Evolutionary conservation across 1,140 invertebrate genomes (phyloP).

Genomic region (Drosophila ficusphila): DNA sequence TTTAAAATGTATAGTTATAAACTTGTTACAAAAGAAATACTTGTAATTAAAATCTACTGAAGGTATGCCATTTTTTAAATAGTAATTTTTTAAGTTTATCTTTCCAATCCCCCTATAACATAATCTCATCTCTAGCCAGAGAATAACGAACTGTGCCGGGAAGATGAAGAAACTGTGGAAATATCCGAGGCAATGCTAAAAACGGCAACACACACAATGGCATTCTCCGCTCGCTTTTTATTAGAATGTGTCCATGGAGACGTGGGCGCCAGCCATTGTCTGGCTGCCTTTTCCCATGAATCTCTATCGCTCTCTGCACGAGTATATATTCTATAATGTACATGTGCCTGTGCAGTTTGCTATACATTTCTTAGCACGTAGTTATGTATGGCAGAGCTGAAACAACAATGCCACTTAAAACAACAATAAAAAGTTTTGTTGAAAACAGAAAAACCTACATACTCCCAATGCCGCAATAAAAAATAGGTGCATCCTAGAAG

Average conservation of each 20-base stretch:
- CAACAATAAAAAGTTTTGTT: conserved; percentile 73
- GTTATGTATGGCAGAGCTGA: conserved; percentile 63
- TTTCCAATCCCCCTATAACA: neutral
- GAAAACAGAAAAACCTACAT: conserved; percentile 41
- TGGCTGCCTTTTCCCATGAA: conserved; percentile 44
- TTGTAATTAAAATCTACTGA: too few species aligned
- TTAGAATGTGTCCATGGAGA: conserved; percentile 79
- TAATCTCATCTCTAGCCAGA: conserved; percentile 51
- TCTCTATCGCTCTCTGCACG: conserved; percentile 25
- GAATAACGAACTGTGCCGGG: conserved; percentile 11
- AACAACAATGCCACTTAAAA: conserved; percentile 60
- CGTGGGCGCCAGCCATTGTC: conserved; percentile 73
- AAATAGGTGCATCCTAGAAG: neutral
- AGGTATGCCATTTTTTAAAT: too few species aligned
- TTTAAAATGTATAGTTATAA: too few species aligned
- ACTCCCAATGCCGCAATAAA: conserved; percentile 32
- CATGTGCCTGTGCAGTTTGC: conserved; percentile 59
- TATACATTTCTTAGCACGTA: conserved; percentile 79
- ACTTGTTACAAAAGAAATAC: too few species aligned
- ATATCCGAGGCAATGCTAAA: conserved; percentile 26
- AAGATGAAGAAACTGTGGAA: conserved; percentile 41
- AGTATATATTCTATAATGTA: conserved; percentile 18
- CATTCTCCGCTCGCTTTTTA: conserved; percentile 71
- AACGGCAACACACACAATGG: conserved; percentile 61
- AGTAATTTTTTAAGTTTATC: too few species aligned